Percentiles rank a stretch among this genome's conserved stretches.
Conservation (phyloP, 2,888 invertebrate species). For the Cerastis rubricosa region DNA sequence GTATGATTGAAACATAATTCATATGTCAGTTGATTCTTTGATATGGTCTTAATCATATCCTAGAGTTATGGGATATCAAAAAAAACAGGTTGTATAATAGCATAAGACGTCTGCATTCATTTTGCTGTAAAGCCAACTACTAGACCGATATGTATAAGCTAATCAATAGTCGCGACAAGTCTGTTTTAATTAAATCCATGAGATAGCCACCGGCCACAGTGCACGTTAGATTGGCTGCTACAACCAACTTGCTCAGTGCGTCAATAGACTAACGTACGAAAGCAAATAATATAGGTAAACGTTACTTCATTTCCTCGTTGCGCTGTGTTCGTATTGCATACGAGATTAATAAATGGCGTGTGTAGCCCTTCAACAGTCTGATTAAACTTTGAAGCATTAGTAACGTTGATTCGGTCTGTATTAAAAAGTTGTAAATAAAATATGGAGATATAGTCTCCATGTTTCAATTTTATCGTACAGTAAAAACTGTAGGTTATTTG, state of each 20-base stretch:
- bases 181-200: conserved; percentile 17
- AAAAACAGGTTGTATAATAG: too few species aligned
- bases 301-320: conserved; percentile 74
- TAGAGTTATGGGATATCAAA: too few species aligned
- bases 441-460: background rate
- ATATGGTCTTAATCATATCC: too few species aligned
- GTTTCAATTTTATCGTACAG: background rate
- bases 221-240: background rate
- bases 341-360: conserved; percentile 43
- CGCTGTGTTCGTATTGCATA: conserved; percentile 57
- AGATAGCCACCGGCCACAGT: conserved; percentile 1
- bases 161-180: background rate
- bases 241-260: conserved; percentile 15
- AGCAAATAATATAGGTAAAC: conserved; percentile 65
- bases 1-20: too few species aligned
- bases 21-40: too few species aligned
- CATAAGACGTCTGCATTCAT: background rate
- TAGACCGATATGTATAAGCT: background rate
- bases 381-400: conserved; percentile 39
- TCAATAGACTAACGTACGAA: conserved; percentile 23
- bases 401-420: conserved; percentile 1
- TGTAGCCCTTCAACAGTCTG: conserved; percentile 33
- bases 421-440: background rate
- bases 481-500: background rate
- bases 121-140: background rate